phyloP scores from a whole-genome alignment of 2,797 vertebrate genomes.

The Tympanoctomys barrerae region DNA sequence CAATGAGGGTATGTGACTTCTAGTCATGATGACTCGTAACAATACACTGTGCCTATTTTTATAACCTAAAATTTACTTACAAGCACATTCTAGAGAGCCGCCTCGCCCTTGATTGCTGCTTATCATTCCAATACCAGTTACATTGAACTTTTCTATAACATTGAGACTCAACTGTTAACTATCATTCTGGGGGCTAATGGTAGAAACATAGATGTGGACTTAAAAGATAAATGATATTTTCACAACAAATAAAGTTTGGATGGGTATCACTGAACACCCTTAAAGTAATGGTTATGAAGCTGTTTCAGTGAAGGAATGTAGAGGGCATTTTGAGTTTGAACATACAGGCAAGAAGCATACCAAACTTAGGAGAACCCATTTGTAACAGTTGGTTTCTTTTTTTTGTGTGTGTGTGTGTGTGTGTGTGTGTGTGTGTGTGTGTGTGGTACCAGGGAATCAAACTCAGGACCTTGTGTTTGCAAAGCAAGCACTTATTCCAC shows the following conservation, averaged over 20 bases:
- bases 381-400: neutral
- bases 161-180: neutral
- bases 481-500: too few relatives aligned
- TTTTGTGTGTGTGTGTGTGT: too few relatives aligned
- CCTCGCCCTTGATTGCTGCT: neutral
- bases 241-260: neutral
- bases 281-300: neutral
- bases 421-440: too few relatives aligned
- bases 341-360: neutral
- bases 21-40: neutral
- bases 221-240: conserved; percentile 39
- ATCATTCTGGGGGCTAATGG: neutral
- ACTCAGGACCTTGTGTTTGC: too few relatives aligned
- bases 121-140: neutral
- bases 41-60: neutral
- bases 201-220: conserved; percentile 27
- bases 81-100: neutral
- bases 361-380: conserved; percentile 40
- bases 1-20: neutral
- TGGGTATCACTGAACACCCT: conserved; percentile 5
- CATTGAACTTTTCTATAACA: neutral
- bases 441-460: too few relatives aligned
- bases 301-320: conserved; percentile 42
- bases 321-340: neutral
- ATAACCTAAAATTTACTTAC: neutral